Evolutionary conservation across 2,113 vertebrate genomes (phyloP).

Genomic region (human (Homo sapiens)): GRCh38 chr16:13717501-13718000

Average conservation of each 20-base stretch:
- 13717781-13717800: not conserved
- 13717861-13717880: too few species aligned
- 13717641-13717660: not conserved
- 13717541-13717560: not conserved
- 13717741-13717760: not conserved
- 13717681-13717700: not conserved
- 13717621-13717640: not conserved
- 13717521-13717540: not conserved
- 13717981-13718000: too few species aligned
- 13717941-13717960: too few species aligned
- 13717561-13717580: not conserved
- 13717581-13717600: not conserved
- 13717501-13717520: not conserved
- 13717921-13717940: too few species aligned
- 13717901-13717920: too few species aligned
- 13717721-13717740: not conserved
- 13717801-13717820: not conserved
- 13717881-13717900: too few species aligned
- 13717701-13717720: not conserved
- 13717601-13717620: not conserved
- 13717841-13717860: not conserved
- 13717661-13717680: not conserved
- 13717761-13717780: not conserved
- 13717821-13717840: constrained; percentile 3
- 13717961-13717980: too few species aligned